These are phyloP conservation scores for Caiman crocodilus DNA, from an alignment of 2,797 vertebrate species.

Conservation along the genomic window DNA sequence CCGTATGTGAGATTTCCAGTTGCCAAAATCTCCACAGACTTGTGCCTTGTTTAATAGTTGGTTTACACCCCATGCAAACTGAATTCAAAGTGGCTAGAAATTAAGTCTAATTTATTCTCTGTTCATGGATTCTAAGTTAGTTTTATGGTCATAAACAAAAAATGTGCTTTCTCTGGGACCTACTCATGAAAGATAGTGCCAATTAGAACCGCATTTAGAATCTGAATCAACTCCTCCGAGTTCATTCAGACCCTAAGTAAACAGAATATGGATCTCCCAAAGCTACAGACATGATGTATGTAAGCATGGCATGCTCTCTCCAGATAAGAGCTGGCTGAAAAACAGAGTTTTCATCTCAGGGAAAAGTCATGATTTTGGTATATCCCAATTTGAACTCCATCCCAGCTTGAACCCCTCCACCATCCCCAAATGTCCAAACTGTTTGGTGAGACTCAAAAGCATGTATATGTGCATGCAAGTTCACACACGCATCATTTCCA, in stretches of 20 bases:
- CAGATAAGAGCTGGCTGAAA: too few relatives aligned
- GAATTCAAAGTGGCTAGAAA: fast-evolving
- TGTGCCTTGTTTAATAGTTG: background rate
- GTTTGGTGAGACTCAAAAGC: too few relatives aligned
- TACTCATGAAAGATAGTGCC: background rate
- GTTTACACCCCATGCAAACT: background rate
- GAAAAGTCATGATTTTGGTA: too few relatives aligned
- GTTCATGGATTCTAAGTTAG: background rate
- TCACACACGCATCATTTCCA: too few relatives aligned
- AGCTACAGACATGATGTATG: background rate
- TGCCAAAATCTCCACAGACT: background rate
- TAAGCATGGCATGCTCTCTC: too few relatives aligned
- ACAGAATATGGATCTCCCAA: background rate
- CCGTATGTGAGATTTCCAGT: background rate
- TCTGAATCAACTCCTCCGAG: background rate
- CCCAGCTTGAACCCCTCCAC: too few relatives aligned
- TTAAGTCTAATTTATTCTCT: background rate
- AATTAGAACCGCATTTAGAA: background rate
- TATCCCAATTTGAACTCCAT: too few relatives aligned
- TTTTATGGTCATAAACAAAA: background rate
- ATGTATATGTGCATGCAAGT: too few relatives aligned
- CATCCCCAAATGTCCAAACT: too few relatives aligned
- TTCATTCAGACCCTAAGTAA: background rate
- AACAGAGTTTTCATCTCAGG: too few relatives aligned
- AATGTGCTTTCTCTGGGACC: background rate